These are phyloP conservation scores for Nannoperca obscura DNA, from an alignment of 2,797 vertebrate species.

Conservation along the genomic window DNA sequence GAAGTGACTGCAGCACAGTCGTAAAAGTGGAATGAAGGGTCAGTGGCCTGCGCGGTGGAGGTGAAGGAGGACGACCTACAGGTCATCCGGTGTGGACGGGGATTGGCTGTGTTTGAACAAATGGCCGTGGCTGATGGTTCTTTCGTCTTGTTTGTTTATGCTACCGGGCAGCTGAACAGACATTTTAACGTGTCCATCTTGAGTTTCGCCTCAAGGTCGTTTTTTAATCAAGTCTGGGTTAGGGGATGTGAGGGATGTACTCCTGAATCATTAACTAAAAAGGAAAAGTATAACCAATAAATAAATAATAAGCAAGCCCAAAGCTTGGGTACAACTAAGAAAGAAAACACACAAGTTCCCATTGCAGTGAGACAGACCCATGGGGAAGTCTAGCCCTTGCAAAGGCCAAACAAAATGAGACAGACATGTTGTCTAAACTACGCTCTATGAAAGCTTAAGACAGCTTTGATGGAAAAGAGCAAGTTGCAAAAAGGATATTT, in stretches of 20 bases:
- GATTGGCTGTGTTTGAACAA: constrained; percentile 64
- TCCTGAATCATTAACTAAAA: constrained; percentile 69
- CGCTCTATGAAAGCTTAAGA: constrained; percentile 62
- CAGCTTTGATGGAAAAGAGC: constrained; percentile 66
- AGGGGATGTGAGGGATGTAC: constrained; percentile 27
- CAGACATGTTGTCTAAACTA: constrained; percentile 63
- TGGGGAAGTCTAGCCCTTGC: constrained; percentile 62
- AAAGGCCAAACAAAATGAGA: constrained; percentile 71
- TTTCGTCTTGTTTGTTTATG: constrained; percentile 60
- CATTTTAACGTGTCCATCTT: constrained; percentile 48
- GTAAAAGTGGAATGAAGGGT: constrained; percentile 77
- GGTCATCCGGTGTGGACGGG: constrained; percentile 58
- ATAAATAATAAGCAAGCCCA: constrained; percentile 26
- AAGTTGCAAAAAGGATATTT: constrained; percentile 57
- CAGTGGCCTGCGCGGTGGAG: constrained; percentile 52
- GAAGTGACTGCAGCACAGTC: constrained; percentile 62
- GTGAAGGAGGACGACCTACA: constrained; percentile 67
- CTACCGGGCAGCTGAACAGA: constrained; percentile 62
- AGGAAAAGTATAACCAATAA: constrained; percentile 15
- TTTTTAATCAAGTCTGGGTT: constrained; percentile 46
- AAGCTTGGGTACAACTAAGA: constrained; percentile 46
- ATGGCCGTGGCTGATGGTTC: constrained; percentile 41
- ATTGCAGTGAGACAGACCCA: constrained; percentile 38
- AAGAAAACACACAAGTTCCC: constrained; percentile 43
- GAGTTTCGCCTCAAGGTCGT: constrained; percentile 49